phyloP scores from a whole-genome alignment of 2,113 vertebrate genomes.

The Triplophysa dalaica region DNA sequence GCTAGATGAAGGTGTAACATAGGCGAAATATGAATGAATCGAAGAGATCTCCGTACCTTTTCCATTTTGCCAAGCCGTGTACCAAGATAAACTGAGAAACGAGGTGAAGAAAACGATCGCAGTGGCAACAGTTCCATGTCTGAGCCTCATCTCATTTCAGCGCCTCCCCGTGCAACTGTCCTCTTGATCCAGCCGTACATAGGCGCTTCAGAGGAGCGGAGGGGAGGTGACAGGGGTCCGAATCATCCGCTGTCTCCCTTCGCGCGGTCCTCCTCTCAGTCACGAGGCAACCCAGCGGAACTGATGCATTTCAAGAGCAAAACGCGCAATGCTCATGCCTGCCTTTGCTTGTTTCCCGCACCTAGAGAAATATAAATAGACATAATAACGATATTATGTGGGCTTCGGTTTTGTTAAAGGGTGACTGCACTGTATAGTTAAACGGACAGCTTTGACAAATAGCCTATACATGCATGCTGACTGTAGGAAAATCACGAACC shows the following conservation, averaged over 20 bases:
- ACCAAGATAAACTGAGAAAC: slow-evolving; percentile 97
- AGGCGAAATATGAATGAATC: not conserved
- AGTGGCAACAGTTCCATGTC: slow-evolving; percentile 99
- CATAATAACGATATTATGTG: not conserved
- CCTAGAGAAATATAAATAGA: not conserved
- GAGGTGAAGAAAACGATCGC: slow-evolving; percentile 93
- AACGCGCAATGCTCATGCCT: slow-evolving; percentile 21
- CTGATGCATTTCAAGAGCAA: slow-evolving; percentile 24
- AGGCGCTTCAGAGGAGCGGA: slow-evolving; percentile 7
- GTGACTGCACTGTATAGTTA: not conserved
- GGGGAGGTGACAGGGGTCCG: slow-evolving; percentile 7
- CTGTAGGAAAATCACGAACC: not conserved
- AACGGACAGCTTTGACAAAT: not conserved
- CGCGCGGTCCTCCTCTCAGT: slow-evolving; percentile 33
- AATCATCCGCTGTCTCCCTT: not conserved
- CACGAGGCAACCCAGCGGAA: slow-evolving; percentile 53
- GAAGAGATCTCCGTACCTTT: slow-evolving; percentile 84
- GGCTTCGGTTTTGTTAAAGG: not conserved
- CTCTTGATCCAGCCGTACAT: slow-evolving; percentile 24
- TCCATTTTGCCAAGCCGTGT: slow-evolving; percentile 98
- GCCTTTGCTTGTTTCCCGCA: not conserved
- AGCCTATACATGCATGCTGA: not conserved
- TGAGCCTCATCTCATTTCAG: slow-evolving; percentile 99
- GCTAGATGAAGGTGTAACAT: not conserved
- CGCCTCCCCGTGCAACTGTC: slow-evolving; percentile 80